Conservation (phyloP, 2,888 invertebrate genomes). For the Zhuqinia jingwanae region DNA sequence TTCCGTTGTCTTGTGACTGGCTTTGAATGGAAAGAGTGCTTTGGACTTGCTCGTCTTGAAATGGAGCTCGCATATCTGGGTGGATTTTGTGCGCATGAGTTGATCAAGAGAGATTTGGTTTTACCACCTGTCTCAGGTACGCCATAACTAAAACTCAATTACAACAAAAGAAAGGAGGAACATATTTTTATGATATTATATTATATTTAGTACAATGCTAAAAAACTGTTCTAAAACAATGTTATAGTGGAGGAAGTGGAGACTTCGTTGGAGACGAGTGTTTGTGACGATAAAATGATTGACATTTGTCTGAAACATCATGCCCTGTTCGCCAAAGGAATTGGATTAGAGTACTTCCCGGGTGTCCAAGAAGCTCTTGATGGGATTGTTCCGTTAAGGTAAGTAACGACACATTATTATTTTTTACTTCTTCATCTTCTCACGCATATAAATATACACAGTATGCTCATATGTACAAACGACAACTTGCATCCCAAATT, state of each 20-base stretch:
- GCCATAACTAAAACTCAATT: background rate
- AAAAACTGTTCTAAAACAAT: no score
- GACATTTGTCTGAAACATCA: slow-evolving; percentile 86
- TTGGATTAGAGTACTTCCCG: slow-evolving; percentile 92
- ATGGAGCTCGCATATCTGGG: slow-evolving; percentile 94
- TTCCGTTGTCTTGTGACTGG: slow-evolving; percentile 93
- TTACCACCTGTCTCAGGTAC: slow-evolving; percentile 85
- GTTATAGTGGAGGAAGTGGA: slow-evolving; percentile 83
- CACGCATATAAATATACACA: no score
- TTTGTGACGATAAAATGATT: slow-evolving; percentile 87
- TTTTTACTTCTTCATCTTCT: no score
- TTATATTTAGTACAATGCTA: no score
- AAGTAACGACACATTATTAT: no score
- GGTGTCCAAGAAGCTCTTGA: slow-evolving; percentile 95
- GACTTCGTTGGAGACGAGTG: slow-evolving; percentile 83
- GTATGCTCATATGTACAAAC: no score
- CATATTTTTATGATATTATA: no score
- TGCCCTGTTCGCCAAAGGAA: slow-evolving; percentile 91
- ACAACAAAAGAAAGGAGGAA: no score
- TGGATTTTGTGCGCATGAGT: slow-evolving; percentile 93
- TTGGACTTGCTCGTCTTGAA: slow-evolving; percentile 89
- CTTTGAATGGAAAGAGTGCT: slow-evolving; percentile 82
- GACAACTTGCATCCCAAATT: no score
- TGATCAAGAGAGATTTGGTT: slow-evolving; percentile 91
- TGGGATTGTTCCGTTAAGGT: slow-evolving; percentile 92